Evolutionary conservation across 2,888 invertebrate species (phyloP), one percentile per base, ranked within the genome.

Genomic region (Aricia artaxerxes): DNA sequence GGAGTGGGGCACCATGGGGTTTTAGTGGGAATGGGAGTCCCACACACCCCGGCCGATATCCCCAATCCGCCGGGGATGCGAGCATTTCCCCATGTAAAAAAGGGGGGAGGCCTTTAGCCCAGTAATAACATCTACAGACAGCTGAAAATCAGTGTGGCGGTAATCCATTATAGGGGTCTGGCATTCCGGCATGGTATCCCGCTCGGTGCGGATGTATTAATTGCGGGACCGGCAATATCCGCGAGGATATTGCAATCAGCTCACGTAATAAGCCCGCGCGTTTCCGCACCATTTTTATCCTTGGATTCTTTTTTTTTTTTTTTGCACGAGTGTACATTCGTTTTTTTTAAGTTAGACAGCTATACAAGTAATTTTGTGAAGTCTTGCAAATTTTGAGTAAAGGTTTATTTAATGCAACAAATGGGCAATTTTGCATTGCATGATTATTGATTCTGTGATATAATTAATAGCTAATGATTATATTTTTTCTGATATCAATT

Each of bases 161-260:
- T 38, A 69, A 69, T 69, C 69, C 69, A 69, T 69, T 69, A 69
- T 5, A 69, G 69, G 35, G 69, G 69, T 69, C 69, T 69, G 69
- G 31, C 13, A 69, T 69, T 69, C 69, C 35, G 69, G 69, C 35
- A 35, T 69, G 69, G 5, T 31, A 31, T 69, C 69, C 35, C 35
- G 69, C 64, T 11, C 64, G 31, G 31, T 49, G 31, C 87, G 88
- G 87, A 87, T 86, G 86, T 88, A 89, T 87, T 89, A 88, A 88
- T 88, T 87, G 86, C 87, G 85, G 84, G 83, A 85, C 84, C 88
- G 86, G 86, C 87, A 85, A 86, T 89, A 90, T 89, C 89, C 89
- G 90, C 83, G 85, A 87, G 90, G 89, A 90, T 89, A 91, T 90
- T 87, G 87, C 86, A 88, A 87, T 88, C 86, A 88, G 83, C 86